phyloP scores from a whole-genome alignment of 2,113 vertebrate species.

The Budorcas taxicolor region DNA sequence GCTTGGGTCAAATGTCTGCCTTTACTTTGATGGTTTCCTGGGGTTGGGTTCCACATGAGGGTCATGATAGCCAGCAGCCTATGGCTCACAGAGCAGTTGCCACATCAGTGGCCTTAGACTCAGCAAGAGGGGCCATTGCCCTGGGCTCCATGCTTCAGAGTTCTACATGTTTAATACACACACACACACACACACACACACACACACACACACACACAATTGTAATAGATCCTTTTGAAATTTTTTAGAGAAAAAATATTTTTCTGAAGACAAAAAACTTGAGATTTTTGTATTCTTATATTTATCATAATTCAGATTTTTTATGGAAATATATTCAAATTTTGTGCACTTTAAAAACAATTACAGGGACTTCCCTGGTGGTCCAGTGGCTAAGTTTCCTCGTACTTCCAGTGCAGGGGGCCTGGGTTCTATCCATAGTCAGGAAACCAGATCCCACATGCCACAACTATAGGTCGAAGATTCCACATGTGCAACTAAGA shows the following conservation, averaged over 20 bases:
- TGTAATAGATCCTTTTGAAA: not conserved
- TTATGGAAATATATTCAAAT: not conserved
- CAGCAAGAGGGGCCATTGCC: not conserved
- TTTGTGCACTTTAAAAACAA: not conserved
- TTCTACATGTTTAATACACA: not conserved
- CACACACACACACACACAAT: not conserved
- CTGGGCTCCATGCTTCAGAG: not conserved
- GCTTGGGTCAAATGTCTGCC: not conserved
- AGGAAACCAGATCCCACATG: not conserved
- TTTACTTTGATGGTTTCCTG: not conserved
- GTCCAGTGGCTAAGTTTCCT: not conserved
- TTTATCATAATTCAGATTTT: not conserved
- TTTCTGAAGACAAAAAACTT: not conserved
- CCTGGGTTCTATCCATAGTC: not conserved
- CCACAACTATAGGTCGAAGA: not conserved
- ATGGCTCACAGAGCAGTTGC: rapidly evolving
- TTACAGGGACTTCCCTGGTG: not conserved
- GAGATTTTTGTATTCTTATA: not conserved
- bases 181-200: not conserved
- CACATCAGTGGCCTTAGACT: too few species aligned
- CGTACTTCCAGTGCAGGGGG: not conserved
- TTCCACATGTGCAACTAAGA: not conserved
- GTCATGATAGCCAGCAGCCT: rapidly evolving
- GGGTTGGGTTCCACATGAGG: too few species aligned
- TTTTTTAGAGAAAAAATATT: not conserved